Base-by-base conservation (phyloP, 2,888 invertebrate genomes). In the Caenorhabditis auriculariae region DNA sequence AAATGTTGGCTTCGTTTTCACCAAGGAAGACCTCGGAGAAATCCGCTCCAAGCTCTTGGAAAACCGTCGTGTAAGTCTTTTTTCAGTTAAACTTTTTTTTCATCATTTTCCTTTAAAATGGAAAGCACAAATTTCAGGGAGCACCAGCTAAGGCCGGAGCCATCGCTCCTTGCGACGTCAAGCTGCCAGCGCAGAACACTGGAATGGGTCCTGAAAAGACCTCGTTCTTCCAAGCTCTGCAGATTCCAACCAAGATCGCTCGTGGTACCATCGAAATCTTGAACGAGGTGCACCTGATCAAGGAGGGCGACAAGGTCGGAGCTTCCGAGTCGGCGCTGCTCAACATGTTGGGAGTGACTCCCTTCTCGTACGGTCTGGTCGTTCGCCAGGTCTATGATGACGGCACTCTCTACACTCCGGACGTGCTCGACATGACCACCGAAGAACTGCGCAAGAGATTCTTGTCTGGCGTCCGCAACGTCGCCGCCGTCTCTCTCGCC, bases 181-280 rank as follows among this genome's bases (percentile, higher is more conserved):
- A 91, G 82, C 91, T 99, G 81, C 95, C 96, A n/a, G 93, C 96
- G 39, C 98, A 98, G 85, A 94, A 95, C 86, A 98, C 98, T 57
- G 94, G 94, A 72, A 87, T 98, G 76, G 94, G 95, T 76, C 98
- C 98, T 56, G 98, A 98, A 85, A 99, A 98, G 86, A 99, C 98
- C 62, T 94, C 94, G 82, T 99, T 99, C 91, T 98, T 99, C 89
- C 98, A 98, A 87, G 98, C 98, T 84, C 87, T 98, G 80, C 92
- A 93, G 77, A 98, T 99, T 83, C 94, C 96, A 65, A 99, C 98
- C 82, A 96, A 96, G 87, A 96, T 96, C 87, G 92, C 95, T 52
- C 94, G 93, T 88, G 94, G 94, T 86, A 95, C 95, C 73, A 98
- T 98, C 89, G 98, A 99, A 93, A 99, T 99, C 86, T 91, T 98